Evolutionary conservation across 2,888 invertebrate genomes (phyloP).

Genomic region (Panzeria rudis): DNA sequence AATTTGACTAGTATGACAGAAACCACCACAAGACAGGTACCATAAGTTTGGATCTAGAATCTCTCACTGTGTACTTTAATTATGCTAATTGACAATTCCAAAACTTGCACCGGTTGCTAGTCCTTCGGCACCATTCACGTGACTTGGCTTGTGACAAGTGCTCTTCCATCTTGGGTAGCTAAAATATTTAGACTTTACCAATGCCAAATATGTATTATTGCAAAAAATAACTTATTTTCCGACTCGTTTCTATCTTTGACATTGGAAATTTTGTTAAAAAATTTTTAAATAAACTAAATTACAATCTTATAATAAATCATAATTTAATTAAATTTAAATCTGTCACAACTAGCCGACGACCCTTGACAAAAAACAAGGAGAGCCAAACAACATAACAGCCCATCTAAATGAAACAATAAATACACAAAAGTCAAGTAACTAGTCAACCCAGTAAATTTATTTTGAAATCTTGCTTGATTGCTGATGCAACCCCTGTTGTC

Average conservation of each 20-base stretch:
- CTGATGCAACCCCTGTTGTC: constrained; percentile 67
- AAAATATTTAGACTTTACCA: no score
- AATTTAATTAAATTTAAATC: constrained; percentile 71
- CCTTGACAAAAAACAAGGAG: constrained; percentile 31
- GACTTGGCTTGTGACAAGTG: no score
- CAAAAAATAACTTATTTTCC: no score
- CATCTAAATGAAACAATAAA: constrained; percentile 42
- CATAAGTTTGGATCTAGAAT: no score
- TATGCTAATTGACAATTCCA: no score
- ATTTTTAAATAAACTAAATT: constrained; percentile 13
- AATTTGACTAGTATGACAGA: no score
- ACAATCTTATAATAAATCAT: constrained; percentile 59
- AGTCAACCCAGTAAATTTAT: constrained; percentile 41
- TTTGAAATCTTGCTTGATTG: constrained; percentile 40
- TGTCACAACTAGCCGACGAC: constrained; percentile 56
- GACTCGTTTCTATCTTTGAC: neutral
- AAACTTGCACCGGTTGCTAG: no score
- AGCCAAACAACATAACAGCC: constrained; percentile 24
- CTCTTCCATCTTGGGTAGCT: no score
- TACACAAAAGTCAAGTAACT: constrained; percentile 39
- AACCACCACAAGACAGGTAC: no score
- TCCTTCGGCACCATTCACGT: no score
- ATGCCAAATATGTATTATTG: no score
- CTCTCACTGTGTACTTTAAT: no score
- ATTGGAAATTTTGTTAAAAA: neutral